Conservation (phyloP, 2,888 invertebrate species). For the Pogonocherus hispidulus region DNA sequence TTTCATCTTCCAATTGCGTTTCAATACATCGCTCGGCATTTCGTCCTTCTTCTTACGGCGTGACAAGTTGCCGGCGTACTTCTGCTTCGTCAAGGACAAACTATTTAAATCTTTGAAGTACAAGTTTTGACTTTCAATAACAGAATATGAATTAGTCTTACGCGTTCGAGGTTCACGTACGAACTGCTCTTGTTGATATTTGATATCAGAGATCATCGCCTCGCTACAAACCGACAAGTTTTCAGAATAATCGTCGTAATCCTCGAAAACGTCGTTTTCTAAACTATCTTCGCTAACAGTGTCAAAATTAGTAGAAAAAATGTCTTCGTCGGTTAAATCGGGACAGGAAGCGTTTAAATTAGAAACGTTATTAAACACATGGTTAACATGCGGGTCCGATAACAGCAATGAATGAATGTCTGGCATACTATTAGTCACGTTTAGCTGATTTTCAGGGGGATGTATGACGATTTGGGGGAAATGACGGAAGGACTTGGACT, state of each 20-base stretch:
- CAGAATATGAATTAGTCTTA: conserved; percentile 39
- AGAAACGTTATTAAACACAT: conserved; percentile 54
- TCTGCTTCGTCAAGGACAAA: conserved; percentile 27
- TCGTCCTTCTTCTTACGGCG: conserved; percentile 51
- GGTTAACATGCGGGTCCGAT: conserved; percentile 28
- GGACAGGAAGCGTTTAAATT: conserved; percentile 62
- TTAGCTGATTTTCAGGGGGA: conserved; percentile 59
- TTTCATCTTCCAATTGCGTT: conserved; percentile 63
- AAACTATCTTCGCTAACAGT: conserved; percentile 36
- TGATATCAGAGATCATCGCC: conserved; percentile 30
- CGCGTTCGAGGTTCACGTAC: conserved; percentile 34
- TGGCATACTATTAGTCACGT: conserved; percentile 64
- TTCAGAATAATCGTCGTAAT: conserved; percentile 41
- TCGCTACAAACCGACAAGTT: conserved; percentile 41
- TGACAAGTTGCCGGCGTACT: conserved; percentile 20
- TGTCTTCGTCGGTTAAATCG: conserved; percentile 56
- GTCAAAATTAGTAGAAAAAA: conserved; percentile 40
- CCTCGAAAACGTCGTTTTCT: conserved; percentile 35
- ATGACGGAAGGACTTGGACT: conserved; percentile 62
- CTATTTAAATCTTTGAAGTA: conserved; percentile 31
- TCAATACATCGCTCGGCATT: conserved; percentile 59
- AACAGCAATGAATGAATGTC: conserved; percentile 57
- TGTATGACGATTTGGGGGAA: conserved; percentile 62
- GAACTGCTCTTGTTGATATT: conserved; percentile 19
- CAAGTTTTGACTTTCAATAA: conserved; percentile 41